phyloP scores from a whole-genome alignment of 2,888 invertebrate species.

The Hypsopygia costalis region DNA sequence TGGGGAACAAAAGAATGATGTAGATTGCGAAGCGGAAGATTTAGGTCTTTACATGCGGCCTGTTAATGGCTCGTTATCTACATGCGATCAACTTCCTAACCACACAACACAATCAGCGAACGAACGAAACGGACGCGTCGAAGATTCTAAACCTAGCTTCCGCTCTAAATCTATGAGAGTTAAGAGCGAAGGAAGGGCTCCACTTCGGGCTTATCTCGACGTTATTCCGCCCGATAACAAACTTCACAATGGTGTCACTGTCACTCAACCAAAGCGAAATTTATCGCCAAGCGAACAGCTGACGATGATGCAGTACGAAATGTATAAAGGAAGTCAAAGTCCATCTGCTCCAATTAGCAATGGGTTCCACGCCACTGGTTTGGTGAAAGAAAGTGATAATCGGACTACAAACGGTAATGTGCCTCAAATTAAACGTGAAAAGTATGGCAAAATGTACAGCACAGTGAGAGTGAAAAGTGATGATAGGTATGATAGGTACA shows the following conservation, averaged over 20 bases:
- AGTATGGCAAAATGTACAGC: conserved; percentile 68
- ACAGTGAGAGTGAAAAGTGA: conserved; percentile 77
- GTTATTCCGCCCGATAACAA: conserved; percentile 45
- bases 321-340: conserved; percentile 58
- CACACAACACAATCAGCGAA: conserved; percentile 58
- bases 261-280: conserved; percentile 77
- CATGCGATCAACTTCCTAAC: conserved; percentile 70
- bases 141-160: conserved; percentile 68
- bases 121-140: conserved; percentile 63
- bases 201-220: conserved; percentile 64
- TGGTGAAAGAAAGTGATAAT: conserved; percentile 69
- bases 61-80: conserved; percentile 65
- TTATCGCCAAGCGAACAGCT: conserved; percentile 75
- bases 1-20: conserved; percentile 51
- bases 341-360: conserved; percentile 43
- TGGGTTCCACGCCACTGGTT: conserved; percentile 54
- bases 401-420: conserved; percentile 67
- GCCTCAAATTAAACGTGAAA: conserved; percentile 71
- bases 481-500: conserved; percentile 69
- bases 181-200: conserved; percentile 73
- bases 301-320: conserved; percentile 72
- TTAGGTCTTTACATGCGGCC: conserved; percentile 70
- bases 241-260: conserved; percentile 63
- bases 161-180: conserved; percentile 77
- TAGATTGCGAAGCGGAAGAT: conserved; percentile 68